Conservation (phyloP, 2,797 vertebrate genomes). For the Tauraco hartlaubi region DNA sequence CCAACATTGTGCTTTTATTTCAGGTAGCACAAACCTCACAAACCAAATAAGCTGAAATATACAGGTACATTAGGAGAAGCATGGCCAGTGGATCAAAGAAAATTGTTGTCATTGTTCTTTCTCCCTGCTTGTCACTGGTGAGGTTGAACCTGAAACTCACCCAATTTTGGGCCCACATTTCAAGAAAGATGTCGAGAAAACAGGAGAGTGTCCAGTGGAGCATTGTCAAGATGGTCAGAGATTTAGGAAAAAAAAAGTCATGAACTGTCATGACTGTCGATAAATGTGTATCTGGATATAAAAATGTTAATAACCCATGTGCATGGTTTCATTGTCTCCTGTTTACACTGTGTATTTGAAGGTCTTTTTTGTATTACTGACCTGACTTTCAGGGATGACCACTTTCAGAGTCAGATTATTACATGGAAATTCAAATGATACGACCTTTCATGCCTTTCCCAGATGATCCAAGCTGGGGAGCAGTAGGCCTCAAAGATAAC, state of each 20-base stretch:
- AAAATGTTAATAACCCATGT: background rate
- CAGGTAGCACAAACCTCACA: background rate
- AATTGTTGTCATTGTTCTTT: background rate
- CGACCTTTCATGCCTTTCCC: background rate
- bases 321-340: background rate
- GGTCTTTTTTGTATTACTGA: background rate
- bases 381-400: background rate
- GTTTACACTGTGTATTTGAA: background rate
- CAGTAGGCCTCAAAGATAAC: background rate
- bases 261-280: background rate
- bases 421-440: background rate
- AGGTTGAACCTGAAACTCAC: background rate
- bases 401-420: background rate
- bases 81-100: background rate
- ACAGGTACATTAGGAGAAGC: background rate
- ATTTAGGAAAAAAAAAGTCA: background rate
- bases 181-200: background rate
- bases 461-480: background rate
- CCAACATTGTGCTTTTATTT: background rate
- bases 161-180: background rate
- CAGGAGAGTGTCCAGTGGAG: background rate
- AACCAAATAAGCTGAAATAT: background rate
- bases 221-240: background rate
- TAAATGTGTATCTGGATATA: background rate
- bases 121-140: background rate